phyloP scores from a whole-genome alignment of 2,888 invertebrate genomes.

The Phortica okadai region DNA sequence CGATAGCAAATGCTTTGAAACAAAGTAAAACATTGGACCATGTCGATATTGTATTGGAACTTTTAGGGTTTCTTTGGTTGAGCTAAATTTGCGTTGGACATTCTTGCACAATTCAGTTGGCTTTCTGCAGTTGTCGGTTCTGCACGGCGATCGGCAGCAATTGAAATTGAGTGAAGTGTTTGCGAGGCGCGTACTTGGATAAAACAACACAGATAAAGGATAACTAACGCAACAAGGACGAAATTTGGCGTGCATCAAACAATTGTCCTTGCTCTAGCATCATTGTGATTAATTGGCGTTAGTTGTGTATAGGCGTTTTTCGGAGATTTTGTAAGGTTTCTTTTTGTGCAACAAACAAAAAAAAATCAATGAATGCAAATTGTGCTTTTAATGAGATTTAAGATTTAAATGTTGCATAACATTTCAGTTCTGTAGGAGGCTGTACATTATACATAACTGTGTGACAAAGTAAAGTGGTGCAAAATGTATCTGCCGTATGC shows the following conservation, averaged over 20 bases:
- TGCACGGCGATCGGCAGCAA: slow-evolving; percentile 61
- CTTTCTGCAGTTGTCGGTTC: slow-evolving; percentile 64
- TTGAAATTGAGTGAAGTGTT: not conserved
- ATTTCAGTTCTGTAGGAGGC: not conserved
- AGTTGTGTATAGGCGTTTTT: not conserved
- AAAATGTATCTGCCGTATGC: slow-evolving; percentile 79
- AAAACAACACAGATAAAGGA: not conserved
- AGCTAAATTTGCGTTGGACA: slow-evolving; percentile 56
- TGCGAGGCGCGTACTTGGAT: not conserved
- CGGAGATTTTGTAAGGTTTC: not conserved
- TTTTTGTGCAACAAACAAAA: not conserved
- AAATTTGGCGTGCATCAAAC: not conserved
- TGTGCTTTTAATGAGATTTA: slow-evolving; percentile 5
- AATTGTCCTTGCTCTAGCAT: no score
- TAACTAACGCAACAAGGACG: not conserved
- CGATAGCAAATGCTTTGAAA: not conserved
- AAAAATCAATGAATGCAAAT: not conserved
- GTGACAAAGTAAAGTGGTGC: slow-evolving; percentile 24
- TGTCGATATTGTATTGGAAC: slow-evolving; percentile 31
- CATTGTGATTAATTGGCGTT: no score
- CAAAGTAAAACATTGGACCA: slow-evolving; percentile 52
- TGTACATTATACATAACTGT: slow-evolving; percentile 33
- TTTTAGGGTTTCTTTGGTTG: slow-evolving; percentile 48
- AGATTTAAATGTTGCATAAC: not conserved
- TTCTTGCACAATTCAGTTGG: slow-evolving; percentile 66